These are phyloP conservation scores for Psittacus erithacus DNA, from an alignment of 2,113 vertebrate genomes.

Conservation along the genomic window DNA sequence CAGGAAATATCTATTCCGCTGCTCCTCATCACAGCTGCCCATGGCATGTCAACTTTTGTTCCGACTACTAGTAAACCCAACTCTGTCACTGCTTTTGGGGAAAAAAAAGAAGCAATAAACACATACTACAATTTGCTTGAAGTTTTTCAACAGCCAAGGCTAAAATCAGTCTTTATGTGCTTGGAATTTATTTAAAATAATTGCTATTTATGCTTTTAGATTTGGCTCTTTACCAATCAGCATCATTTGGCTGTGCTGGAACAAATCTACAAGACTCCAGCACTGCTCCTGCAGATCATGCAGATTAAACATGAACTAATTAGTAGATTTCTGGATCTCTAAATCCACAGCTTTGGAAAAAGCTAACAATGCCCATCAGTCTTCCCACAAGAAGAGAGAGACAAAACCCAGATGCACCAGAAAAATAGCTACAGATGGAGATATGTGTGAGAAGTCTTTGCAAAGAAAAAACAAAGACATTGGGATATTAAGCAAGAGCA, in stretches of 20 bases:
- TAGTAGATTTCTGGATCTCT: constrained; percentile 41
- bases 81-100: not conserved
- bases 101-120: not conserved
- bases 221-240: constrained; percentile 35
- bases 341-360: constrained; percentile 20
- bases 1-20: not conserved
- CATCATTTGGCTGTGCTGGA: constrained; percentile 28
- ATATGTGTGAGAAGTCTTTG: not conserved
- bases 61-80: not conserved
- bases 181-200: constrained; percentile 53
- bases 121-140: not conserved
- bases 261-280: constrained; percentile 2
- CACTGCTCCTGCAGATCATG: not conserved
- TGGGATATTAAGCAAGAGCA: not conserved
- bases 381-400: not conserved
- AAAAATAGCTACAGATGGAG: constrained; percentile 1
- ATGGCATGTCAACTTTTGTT: not conserved
- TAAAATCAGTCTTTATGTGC: constrained; percentile 37
- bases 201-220: constrained; percentile 31
- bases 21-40: not conserved
- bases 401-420: not conserved
- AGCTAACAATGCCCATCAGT: not conserved
- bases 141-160: not conserved
- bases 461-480: not conserved
- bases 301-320: constrained; percentile 46